Conservation (phyloP, 2,888 invertebrate species). For the Lissocephala sabroskyi region DNA sequence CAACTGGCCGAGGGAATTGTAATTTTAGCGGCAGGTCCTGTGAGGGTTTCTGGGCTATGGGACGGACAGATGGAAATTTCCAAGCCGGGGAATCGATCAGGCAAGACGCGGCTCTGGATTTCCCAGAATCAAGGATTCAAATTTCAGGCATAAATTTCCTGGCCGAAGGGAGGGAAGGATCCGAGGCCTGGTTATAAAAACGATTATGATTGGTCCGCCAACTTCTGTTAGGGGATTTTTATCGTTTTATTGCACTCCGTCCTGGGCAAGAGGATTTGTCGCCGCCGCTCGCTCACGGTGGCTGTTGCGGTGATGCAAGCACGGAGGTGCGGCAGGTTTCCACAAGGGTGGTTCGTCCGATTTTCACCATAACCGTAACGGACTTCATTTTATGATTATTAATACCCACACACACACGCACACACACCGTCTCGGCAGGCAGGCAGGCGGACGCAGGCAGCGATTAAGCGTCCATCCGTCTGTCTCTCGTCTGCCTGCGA, state of each 20-base stretch:
- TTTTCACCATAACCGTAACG: constrained; percentile 6
- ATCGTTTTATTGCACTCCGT: constrained; percentile 41
- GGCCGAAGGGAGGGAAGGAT: background rate
- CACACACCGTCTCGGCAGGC: constrained; percentile 7
- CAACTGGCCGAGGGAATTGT: too few relatives aligned
- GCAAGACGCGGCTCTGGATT: constrained; percentile 32
- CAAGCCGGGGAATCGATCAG: too few relatives aligned
- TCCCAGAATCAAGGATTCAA: constrained; percentile 60
- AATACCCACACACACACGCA: constrained; percentile 24
- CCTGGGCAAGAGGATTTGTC: constrained; percentile 25
- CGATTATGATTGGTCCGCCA: constrained; percentile 66
- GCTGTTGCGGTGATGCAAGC: constrained; percentile 19
- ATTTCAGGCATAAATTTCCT: constrained; percentile 36
- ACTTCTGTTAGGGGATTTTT: constrained; percentile 43
- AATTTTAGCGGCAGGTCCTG: too few relatives aligned
- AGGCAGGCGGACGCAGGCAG: constrained; percentile 23
- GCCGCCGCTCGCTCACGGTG: constrained; percentile 22
- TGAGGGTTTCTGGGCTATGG: constrained; percentile 19
- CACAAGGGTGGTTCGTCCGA: constrained; percentile 29
- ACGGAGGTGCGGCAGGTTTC: constrained; percentile 1
- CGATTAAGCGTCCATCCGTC: background rate
- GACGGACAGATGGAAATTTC: background rate
- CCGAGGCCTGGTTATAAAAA: constrained; percentile 43
- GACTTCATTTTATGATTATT: constrained; percentile 53
- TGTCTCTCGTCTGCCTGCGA: background rate